Conservation (phyloP, 2,113 vertebrate species). For the Columbina picui region DNA sequence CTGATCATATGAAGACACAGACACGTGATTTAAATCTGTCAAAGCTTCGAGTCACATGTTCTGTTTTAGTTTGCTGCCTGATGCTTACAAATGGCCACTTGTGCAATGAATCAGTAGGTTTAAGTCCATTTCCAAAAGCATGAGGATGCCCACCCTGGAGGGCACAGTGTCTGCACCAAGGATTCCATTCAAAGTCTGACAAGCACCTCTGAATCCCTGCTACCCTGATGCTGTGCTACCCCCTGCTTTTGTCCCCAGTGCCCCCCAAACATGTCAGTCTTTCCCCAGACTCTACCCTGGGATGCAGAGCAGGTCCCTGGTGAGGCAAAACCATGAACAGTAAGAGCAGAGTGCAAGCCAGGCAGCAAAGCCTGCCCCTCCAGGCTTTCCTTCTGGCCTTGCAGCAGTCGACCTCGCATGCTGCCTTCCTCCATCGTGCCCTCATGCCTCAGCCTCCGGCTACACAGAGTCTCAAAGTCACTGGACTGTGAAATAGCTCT, state of each 20-base stretch:
- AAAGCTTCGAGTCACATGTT: neutral
- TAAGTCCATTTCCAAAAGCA: neutral
- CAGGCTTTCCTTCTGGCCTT: neutral
- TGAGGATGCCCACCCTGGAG: accelerated
- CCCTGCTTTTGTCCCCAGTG: accelerated
- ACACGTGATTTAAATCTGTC: neutral
- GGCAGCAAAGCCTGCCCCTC: neutral
- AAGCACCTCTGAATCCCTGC: neutral
- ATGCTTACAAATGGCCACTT: neutral
- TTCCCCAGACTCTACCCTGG: accelerated
- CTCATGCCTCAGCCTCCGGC: neutral
- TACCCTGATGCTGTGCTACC: accelerated
- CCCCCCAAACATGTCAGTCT: accelerated
- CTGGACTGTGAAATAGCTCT: constrained; percentile 48
- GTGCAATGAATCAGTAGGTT: neutral
- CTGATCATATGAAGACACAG: accelerated
- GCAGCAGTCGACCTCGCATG: neutral
- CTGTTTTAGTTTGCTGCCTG: neutral
- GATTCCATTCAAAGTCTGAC: neutral
- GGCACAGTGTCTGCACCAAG: neutral
- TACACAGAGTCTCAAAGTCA: neutral
- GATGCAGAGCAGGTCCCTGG: neutral
- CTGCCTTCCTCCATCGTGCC: neutral
- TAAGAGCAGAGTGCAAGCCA: accelerated
- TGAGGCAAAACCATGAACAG: accelerated